Evolutionary conservation across 1,140 invertebrate genomes (phyloP).

Genomic region (Pygmarrhopalites habei): DNA sequence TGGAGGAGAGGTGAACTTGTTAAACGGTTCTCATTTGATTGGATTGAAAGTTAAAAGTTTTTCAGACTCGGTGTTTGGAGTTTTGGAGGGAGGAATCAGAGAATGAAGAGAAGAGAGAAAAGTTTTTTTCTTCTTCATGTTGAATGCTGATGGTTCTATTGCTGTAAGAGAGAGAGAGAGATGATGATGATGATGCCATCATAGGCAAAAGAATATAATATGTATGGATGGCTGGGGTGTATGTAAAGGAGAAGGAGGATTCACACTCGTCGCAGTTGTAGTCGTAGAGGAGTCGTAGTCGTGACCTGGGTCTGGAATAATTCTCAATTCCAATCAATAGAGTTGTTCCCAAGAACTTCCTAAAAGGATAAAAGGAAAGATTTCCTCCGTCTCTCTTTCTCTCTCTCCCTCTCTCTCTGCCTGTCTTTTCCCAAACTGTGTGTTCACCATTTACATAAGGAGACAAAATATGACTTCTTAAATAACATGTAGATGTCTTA

Average conservation of each 20-base stretch:
- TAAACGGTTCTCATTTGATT: constrained; percentile 5
- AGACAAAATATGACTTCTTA: background rate
- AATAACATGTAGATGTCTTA: constrained; percentile 1
- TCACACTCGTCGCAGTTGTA: too few relatives aligned
- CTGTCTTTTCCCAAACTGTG: background rate
- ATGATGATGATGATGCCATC: too few relatives aligned
- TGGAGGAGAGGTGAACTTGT: too few relatives aligned
- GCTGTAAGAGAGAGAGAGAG: too few relatives aligned
- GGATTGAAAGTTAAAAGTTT: constrained; percentile 2
- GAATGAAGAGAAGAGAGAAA: too few relatives aligned
- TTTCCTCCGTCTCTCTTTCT: background rate
- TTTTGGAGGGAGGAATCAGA: constrained; percentile 7
- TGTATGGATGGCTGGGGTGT: too few relatives aligned
- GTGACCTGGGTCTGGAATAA: constrained; percentile 18
- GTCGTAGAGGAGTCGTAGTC: constrained; percentile 10
- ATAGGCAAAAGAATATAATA: too few relatives aligned
- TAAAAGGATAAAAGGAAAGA: too few relatives aligned
- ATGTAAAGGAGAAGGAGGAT: too few relatives aligned
- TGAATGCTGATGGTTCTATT: too few relatives aligned
- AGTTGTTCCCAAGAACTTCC: constrained; percentile 6
- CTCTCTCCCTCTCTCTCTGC: background rate
- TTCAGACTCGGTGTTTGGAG: background rate
- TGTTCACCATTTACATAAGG: too few relatives aligned
- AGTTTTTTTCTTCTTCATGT: too few relatives aligned
- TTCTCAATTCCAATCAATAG: constrained; percentile 22